Conservation (phyloP, 2,113 vertebrate species). For the Cryptotis parvus region DNA sequence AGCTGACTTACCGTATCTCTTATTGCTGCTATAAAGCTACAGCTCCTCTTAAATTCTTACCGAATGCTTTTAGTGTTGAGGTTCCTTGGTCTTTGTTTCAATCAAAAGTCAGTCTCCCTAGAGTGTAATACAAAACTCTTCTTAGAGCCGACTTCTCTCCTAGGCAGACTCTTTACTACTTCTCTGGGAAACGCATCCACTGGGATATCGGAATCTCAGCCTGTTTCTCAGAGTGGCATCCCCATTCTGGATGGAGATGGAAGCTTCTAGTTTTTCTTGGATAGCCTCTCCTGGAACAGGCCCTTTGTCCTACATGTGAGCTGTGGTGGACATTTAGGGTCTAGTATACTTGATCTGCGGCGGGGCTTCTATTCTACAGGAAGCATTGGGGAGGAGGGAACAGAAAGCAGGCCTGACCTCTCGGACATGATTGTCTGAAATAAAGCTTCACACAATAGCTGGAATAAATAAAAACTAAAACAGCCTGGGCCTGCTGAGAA, state of each 20-base stretch:
- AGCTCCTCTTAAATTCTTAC: slow-evolving; percentile 12
- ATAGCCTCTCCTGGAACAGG: background rate
- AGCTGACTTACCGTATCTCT: background rate
- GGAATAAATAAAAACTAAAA: background rate
- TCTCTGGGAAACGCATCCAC: background rate
- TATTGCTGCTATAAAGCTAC: background rate
- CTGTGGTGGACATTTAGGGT: background rate
- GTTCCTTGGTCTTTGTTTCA: slow-evolving; percentile 8
- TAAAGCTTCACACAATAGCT: background rate
- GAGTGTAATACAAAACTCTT: background rate
- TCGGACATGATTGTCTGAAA: background rate
- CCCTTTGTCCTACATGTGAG: background rate
- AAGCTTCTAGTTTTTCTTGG: background rate
- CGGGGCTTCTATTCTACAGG: background rate
- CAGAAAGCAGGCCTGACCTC: background rate
- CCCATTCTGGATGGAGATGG: background rate
- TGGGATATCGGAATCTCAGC: background rate
- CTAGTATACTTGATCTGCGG: background rate
- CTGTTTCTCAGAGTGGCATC: background rate
- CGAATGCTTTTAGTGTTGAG: slow-evolving; percentile 9
- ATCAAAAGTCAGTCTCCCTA: background rate
- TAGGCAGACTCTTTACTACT: background rate
- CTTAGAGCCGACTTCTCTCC: background rate
- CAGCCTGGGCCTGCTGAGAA: background rate
- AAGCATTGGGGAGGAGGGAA: background rate